A percentile compares a stretch with the other conserved stretches of the same genome.
Conservation (phyloP, 2,888 invertebrate genomes). For the Rugalucina vietnamica region DNA sequence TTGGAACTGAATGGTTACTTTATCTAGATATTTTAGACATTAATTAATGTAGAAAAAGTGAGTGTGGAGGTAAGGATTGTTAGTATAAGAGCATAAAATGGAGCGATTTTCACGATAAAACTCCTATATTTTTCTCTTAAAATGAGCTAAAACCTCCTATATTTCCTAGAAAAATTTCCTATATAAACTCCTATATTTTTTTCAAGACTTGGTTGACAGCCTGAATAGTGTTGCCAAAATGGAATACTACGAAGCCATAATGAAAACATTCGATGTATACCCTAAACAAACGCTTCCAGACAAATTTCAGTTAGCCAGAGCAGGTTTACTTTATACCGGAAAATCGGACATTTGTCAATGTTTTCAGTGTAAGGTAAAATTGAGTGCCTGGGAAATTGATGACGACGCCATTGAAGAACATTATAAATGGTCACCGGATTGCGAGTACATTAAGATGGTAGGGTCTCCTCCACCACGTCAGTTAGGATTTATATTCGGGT, state of each 20-base stretch:
- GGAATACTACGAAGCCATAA: constrained; percentile 5
- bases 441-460: constrained; percentile 21
- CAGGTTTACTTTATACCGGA: constrained; percentile 6
- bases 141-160: too few relatives aligned
- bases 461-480: background rate
- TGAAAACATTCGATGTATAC: constrained; percentile 16
- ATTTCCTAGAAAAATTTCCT: too few relatives aligned
- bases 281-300: constrained; percentile 26
- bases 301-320: constrained; percentile 14
- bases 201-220: too few relatives aligned
- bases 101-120: too few relatives aligned
- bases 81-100: too few relatives aligned
- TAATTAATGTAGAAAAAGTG: too few relatives aligned
- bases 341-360: background rate
- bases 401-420: constrained; percentile 9
- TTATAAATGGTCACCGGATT: constrained; percentile 18
- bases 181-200: too few relatives aligned
- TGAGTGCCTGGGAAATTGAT: constrained; percentile 22
- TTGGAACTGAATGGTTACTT: too few relatives aligned
- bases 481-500: background rate
- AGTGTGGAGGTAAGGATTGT: too few relatives aligned
- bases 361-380: constrained; percentile 22
- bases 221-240: too few relatives aligned
- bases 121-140: too few relatives aligned
- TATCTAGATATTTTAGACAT: too few relatives aligned